Percentiles rank a stretch among this genome's conserved stretches.
These are phyloP conservation scores for Strongylocentrotus purpuratus DNA, from an alignment of 35 echinoderm and acorn worm genomes.

Conservation along the genomic window DNA sequence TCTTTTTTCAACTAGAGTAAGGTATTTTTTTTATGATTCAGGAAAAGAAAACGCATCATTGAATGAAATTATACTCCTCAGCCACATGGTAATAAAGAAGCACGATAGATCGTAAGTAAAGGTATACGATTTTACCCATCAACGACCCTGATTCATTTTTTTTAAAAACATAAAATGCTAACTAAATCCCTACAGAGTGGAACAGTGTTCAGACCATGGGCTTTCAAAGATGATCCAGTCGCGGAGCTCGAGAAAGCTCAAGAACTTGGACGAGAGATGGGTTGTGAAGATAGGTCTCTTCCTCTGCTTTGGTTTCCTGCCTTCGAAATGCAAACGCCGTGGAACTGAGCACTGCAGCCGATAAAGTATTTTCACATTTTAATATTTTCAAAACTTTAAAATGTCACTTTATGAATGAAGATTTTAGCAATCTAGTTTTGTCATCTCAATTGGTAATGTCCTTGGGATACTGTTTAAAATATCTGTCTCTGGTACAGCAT, in stretches of 20 bases:
- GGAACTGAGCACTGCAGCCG: not conserved
- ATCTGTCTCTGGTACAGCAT: not conserved
- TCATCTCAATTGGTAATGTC: not conserved
- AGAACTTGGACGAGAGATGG: not conserved
- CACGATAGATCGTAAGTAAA: not conserved
- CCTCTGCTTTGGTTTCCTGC: not conserved
- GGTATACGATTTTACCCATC: too few relatives aligned
- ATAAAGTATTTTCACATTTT: not conserved
- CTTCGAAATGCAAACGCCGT: not conserved
- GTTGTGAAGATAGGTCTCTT: not conserved
- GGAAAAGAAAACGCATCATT: not conserved
- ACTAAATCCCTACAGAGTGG: not conserved
- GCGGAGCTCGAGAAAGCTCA: not conserved
- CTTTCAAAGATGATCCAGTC: not conserved
- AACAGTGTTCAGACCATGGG: not conserved
- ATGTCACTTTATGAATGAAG: not conserved
- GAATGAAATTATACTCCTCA: not conserved
- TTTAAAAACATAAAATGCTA: not conserved
- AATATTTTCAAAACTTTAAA: not conserved
- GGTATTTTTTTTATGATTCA: too few relatives aligned
- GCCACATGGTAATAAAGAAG: not conserved
- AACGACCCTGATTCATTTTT: too few relatives aligned
- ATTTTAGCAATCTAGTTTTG: not conserved
- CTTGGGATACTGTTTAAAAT: not conserved
- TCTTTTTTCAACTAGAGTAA: too few relatives aligned